phyloP scores from a whole-genome alignment of 2,113 vertebrate genomes.

The Oncorhynchus keta region DNA sequence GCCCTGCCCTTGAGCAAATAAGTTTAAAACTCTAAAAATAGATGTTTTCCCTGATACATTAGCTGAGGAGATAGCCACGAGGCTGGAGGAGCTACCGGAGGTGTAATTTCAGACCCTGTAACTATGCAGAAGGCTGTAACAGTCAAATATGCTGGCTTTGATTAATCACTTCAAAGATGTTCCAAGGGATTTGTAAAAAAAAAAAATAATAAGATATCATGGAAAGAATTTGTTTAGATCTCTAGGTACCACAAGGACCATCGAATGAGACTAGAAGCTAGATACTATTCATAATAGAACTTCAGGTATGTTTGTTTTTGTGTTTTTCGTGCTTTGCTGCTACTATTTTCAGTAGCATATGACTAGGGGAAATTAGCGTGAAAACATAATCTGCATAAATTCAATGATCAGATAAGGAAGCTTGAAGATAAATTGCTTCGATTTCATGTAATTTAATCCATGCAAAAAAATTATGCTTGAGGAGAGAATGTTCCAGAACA shows the following conservation, averaged over 20 bases:
- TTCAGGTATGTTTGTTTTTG: background rate
- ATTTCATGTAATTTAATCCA: background rate
- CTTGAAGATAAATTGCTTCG: slow-evolving; percentile 1
- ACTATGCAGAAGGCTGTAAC: background rate
- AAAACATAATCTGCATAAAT: slow-evolving; percentile 16
- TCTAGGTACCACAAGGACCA: background rate
- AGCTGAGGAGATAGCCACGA: background rate
- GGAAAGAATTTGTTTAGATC: background rate
- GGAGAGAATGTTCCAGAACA: background rate
- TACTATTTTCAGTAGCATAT: background rate
- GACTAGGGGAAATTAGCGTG: background rate
- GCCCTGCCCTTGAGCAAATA: slow-evolving; percentile 1
- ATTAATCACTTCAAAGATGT: background rate
- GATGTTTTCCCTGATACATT: background rate
- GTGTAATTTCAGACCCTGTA: background rate
- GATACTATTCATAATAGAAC: background rate
- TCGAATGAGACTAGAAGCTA: background rate
- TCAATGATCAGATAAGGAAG: background rate
- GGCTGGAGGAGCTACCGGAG: background rate
- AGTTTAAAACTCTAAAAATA: background rate
- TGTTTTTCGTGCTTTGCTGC: background rate
- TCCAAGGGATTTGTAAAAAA: background rate
- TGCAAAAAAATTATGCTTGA: background rate
- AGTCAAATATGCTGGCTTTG: background rate
- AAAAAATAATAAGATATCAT: background rate